Evolutionary conservation across 2,888 invertebrate species (phyloP).

Genomic region (Ornithoptera alexandrae): DNA sequence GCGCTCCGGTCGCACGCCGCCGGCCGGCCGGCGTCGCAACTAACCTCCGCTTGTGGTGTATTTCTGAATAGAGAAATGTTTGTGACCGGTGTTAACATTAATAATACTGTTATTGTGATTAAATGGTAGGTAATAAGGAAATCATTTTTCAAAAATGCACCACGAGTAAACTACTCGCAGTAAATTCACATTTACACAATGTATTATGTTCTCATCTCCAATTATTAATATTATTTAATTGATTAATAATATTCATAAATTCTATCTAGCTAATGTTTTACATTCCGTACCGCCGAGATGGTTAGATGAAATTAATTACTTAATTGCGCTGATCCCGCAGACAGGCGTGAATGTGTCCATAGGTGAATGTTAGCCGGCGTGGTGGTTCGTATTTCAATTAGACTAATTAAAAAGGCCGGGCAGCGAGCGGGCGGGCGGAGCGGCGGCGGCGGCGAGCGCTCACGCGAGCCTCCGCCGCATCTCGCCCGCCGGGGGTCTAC

Average conservation of each 20-base stretch:
- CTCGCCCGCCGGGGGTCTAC: slow-evolving; percentile 54
- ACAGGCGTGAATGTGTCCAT: slow-evolving; percentile 34
- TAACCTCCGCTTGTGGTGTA: slow-evolving; percentile 57
- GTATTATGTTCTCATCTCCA: background rate
- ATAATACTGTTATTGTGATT: slow-evolving; percentile 27
- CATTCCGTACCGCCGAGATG: background rate
- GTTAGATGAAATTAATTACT: slow-evolving; percentile 19
- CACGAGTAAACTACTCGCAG: slow-evolving; percentile 32
- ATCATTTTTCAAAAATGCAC: slow-evolving; percentile 43
- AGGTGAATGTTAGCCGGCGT: slow-evolving; percentile 42
- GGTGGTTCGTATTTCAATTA: slow-evolving; percentile 58
- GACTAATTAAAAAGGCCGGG: slow-evolving; percentile 55
- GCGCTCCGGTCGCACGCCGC: slow-evolving; percentile 47
- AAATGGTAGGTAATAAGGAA: slow-evolving; percentile 24
- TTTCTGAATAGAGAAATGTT: slow-evolving; percentile 46
- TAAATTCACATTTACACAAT: background rate
- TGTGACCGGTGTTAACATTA: slow-evolving; percentile 46
- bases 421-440: slow-evolving; percentile 41
- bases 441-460: slow-evolving; percentile 44
- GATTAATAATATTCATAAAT: background rate
- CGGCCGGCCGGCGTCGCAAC: slow-evolving; percentile 58
- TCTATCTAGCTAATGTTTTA: slow-evolving; percentile 13
- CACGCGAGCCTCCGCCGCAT: slow-evolving; percentile 51
- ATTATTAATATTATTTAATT: background rate
- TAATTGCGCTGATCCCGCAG: slow-evolving; percentile 32